phyloP scores from a whole-genome alignment of 2,888 invertebrate genomes.

The Heliconius sara region DNA sequence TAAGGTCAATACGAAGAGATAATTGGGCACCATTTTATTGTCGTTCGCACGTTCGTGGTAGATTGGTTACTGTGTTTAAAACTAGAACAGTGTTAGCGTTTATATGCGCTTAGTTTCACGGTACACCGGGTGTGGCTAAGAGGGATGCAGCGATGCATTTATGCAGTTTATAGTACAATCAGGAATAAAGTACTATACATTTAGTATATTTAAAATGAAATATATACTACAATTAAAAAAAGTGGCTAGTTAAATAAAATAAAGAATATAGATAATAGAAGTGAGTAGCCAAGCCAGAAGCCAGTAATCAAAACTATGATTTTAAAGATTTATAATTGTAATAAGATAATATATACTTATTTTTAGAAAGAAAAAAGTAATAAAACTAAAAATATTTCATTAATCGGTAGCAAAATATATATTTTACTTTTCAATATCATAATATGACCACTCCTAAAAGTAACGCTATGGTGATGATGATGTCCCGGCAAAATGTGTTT shows the following conservation, averaged over 20 bases:
- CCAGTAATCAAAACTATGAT: too few relatives aligned
- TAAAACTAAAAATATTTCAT: too few relatives aligned
- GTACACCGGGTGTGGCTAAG: conserved; percentile 72
- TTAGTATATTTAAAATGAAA: background rate
- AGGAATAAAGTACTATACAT: conserved; percentile 47
- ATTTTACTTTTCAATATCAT: too few relatives aligned
- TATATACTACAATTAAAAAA: background rate
- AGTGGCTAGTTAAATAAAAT: background rate
- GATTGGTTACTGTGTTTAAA: conserved; percentile 76
- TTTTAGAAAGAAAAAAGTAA: too few relatives aligned
- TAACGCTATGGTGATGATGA: too few relatives aligned
- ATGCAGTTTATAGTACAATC: conserved; percentile 66
- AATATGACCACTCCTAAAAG: too few relatives aligned
- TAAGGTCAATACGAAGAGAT: conserved; percentile 83
- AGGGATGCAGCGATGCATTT: conserved; percentile 81
- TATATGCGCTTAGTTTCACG: conserved; percentile 82
- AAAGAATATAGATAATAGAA: too few relatives aligned
- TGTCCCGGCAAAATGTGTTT: too few relatives aligned
- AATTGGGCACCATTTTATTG: conserved; percentile 84
- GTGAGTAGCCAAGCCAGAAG: too few relatives aligned
- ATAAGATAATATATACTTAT: too few relatives aligned
- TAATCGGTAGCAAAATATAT: too few relatives aligned
- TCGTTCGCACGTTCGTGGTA: conserved; percentile 71
- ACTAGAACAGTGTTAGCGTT: conserved; percentile 74
- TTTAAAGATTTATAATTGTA: too few relatives aligned